These are phyloP conservation scores for Capreolus pygargus DNA, from an alignment of 2,113 vertebrate species.

Conservation along the genomic window DNA sequence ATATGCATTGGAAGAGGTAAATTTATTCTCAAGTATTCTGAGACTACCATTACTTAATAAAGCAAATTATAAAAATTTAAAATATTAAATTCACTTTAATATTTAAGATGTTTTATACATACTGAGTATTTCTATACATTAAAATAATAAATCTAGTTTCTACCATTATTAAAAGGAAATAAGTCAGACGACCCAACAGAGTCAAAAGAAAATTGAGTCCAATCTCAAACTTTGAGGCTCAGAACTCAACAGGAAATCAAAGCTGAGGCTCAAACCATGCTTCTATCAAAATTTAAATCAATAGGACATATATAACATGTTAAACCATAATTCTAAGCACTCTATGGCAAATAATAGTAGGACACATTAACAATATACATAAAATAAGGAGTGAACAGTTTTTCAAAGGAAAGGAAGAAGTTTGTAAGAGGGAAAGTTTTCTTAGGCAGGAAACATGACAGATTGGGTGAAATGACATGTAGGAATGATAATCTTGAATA, in stretches of 20 bases:
- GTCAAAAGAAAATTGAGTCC: neutral
- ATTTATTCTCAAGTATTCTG: conserved; percentile 11
- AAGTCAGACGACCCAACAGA: neutral
- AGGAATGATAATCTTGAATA: neutral
- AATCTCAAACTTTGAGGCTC: neutral
- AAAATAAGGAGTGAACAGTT: neutral
- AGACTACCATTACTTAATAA: neutral
- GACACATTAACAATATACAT: neutral
- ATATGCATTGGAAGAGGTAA: neutral
- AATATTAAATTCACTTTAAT: conserved; percentile 14
- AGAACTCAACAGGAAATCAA: neutral
- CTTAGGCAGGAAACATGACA: neutral
- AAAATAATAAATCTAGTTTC: neutral
- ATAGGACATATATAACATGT: neutral
- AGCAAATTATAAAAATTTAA: neutral
- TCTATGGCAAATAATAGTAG: neutral
- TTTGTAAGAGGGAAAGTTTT: neutral
- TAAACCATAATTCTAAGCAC: neutral
- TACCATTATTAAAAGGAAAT: neutral
- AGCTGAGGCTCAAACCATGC: neutral
- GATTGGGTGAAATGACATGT: neutral
- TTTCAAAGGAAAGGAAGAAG: neutral
- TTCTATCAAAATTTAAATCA: conserved; percentile 3
- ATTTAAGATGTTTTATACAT: neutral
- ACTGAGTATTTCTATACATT: neutral